Evolutionary conservation across 2,888 invertebrate species (phyloP), one percentile per base, ranked within the genome.

Genomic region (Iphiclides podalirius): DNA sequence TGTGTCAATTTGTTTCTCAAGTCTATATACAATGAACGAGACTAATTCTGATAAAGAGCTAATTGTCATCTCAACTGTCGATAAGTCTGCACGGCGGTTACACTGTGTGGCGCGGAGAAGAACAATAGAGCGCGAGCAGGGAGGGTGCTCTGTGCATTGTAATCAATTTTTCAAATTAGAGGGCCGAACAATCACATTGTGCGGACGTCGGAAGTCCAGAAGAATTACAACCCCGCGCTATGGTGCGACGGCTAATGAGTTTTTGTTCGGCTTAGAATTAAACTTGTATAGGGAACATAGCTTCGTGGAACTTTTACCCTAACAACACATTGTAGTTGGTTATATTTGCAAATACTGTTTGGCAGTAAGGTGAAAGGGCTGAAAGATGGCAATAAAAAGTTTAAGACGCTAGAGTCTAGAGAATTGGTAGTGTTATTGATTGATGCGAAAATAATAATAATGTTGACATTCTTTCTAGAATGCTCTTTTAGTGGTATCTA

Each of bases 161-260:
- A 76, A 79, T 78, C 70, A 70, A 70, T 59, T 67, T 74, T 72
- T 59, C 31, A 68, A 78, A 77, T 77, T 74, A 73, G 60, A 73
- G n/a, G 64, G 66, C 60, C 60, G 63, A 61, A 67, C 70, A 66
- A 66, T 64, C 52, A 53, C 50, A 70, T 72, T 72, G 72, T 70
- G 59, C 52, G 54, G 45, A 50, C 57, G 60, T 53, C 57, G 62
- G 16, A 3, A 20, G 66, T 63, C 63, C 54, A 58, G 67, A 63
- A 64, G 61, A 66, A 69, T 66, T 66, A 64, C 66, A 67, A 59
- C 67, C 70, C 58, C 17, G 15, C 44, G 16, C 40, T 45, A 34
- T 50, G 45, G 31, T 40, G 11, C 45, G 9, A 28, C 35, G 15
- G 40, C 40, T 45, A 45, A 45, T 50, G 35, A 50, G 47, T 42